Conservation (phyloP, 2,113 vertebrate species). For the Physeter macrocephalus region DNA sequence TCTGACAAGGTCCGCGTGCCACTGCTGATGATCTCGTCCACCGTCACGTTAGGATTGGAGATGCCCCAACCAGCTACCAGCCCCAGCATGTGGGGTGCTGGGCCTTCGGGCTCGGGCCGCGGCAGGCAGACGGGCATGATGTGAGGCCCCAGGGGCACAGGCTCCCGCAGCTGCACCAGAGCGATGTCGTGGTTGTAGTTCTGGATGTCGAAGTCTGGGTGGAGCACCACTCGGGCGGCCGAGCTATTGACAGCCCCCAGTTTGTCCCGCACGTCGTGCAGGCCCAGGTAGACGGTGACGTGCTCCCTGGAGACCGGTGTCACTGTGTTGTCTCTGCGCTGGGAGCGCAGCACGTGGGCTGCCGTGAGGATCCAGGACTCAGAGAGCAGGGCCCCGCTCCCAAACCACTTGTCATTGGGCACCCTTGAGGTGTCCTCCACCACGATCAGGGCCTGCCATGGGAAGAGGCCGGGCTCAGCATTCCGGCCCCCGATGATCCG, state of each 20-base stretch:
- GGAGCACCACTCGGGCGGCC: constrained; percentile 87
- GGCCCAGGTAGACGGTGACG: constrained; percentile 88
- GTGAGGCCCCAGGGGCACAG: constrained; percentile 80
- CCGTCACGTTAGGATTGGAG: constrained; percentile 86
- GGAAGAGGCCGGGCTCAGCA: constrained; percentile 89
- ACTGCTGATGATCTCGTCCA: constrained; percentile 78
- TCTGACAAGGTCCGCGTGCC: constrained; percentile 85
- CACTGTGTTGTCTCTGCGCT: constrained; percentile 87
- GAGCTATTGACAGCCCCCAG: constrained; percentile 81
- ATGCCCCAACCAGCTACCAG: constrained; percentile 97
- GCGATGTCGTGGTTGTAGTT: constrained; percentile 97
- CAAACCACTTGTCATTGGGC: constrained; percentile 93
- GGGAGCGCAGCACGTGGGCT: constrained; percentile 92
- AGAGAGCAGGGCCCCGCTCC: constrained; percentile 93
- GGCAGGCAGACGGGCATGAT: constrained; percentile 90
- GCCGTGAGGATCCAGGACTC: constrained; percentile 93
- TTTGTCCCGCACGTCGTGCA: constrained; percentile 85
- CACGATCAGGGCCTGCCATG: constrained; percentile 95
- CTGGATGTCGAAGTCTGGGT: constrained; percentile 90
- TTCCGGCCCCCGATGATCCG: constrained; percentile 91
- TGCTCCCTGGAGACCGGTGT: constrained; percentile 89
- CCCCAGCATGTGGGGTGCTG: constrained; percentile 86
- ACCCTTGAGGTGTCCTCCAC: constrained; percentile 93
- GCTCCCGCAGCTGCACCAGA: constrained; percentile 87
- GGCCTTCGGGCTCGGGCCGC: constrained; percentile 71